phyloP scores from a whole-genome alignment of 2,888 invertebrate genomes.

The Adelognathus sp. region DNA sequence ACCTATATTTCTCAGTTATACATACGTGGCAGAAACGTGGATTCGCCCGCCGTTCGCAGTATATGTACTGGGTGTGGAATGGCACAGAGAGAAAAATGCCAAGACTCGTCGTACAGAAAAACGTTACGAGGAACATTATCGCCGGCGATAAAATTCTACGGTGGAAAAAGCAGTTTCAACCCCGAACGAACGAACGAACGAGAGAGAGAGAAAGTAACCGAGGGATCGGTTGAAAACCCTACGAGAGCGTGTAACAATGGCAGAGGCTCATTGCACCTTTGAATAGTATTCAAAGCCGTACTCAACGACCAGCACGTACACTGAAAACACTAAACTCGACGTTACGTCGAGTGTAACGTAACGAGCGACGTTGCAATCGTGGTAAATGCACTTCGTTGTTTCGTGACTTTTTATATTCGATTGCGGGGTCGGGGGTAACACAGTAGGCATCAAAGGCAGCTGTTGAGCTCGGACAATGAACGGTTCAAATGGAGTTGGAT shows the following conservation, averaged over 20 bases:
- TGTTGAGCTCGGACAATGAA: no score
- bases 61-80: not conserved
- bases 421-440: no score
- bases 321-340: conserved; percentile 1
- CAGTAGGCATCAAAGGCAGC: no score
- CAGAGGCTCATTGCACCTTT: conserved; percentile 25
- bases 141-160: conserved; percentile 36
- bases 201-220: not conserved
- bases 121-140: conserved; percentile 14
- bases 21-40: not conserved
- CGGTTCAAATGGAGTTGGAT: no score
- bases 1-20: no score
- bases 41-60: not conserved
- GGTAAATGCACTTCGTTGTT: not conserved
- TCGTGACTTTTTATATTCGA: not conserved
- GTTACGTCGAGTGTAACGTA: conserved; percentile 10
- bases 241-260: conserved; percentile 7
- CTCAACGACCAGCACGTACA: not conserved
- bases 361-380: not conserved
- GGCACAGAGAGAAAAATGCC: conserved; percentile 3
- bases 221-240: conserved; percentile 5
- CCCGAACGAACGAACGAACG: not conserved
- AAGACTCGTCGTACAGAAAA: not conserved
- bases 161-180: not conserved
- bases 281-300: conserved; percentile 10